Base-by-base conservation (phyloP, 2,888 invertebrate genomes). In the Drosophila paramelanica region DNA sequence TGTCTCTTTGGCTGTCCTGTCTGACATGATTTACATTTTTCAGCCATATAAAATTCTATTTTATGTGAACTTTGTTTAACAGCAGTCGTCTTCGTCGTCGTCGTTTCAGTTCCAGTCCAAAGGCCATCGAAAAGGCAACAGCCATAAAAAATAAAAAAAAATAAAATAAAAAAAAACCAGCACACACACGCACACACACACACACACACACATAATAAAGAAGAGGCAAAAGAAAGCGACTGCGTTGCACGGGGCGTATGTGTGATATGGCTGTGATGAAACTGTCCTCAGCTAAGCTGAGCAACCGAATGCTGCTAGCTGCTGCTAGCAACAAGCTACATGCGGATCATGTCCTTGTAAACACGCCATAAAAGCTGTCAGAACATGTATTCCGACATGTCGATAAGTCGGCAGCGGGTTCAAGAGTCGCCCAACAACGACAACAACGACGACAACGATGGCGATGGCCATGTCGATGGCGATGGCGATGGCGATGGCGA, bases 281-380 rank as follows among this genome's bases (percentile, higher is more conserved):
- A 14, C 42, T 23, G 20, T 42, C 33, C 61, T 61, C 33, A 49
- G 41, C 61, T 46, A 25, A 31, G 46, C 61, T 33, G 41, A 42
- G 51, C 58, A 31, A 8, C 31, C 10, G 31, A 10, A 31, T 31
- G 31, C 23, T 52, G 58, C 50, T 61, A 45, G 57, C 60, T 67
- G 57, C 60, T 67, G 74, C 65, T 73, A 33, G 73, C 55, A 78
- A 70, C 70, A 70, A 70, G 72, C 65, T 71, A 82, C 86, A 88
- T 85, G 80, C 74, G 88, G 87, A 88, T 85, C 83, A 85, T 88
- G 86, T 88, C 81, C 88, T 88, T 85, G 85, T 85, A 88, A 86
- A 85, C 85, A 85, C 85, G 83, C 86, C 75, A 86, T 85, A 83
- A 85, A 85, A 83, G 89, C 86, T 85, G 85, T 85, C 87, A 81